Base-by-base conservation (phyloP, 2,888 invertebrate genomes). In the Mythimna lalbum region DNA sequence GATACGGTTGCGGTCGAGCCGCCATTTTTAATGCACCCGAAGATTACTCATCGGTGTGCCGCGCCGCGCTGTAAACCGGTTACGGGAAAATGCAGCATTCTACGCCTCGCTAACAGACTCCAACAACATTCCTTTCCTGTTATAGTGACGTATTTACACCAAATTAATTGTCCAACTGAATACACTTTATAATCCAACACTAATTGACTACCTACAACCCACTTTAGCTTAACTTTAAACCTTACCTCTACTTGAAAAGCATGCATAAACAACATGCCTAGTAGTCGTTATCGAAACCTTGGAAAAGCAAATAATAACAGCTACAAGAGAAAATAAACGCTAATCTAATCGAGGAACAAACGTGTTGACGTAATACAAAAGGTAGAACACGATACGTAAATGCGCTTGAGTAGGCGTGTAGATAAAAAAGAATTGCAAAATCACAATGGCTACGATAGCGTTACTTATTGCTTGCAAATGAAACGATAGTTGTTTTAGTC, bases 11-110 rank as follows among this genome's bases (percentile, higher is more conserved):
- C 73, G 85, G 84, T 73, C 66, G 69, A 69, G 77, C 84, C 78
- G 87, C 87, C 87, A 88, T 89, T 86, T 88, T 90, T 88, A 88
- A 88, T 87, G 84, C 83, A 86, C 73, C 71, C 78, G 65, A 82
- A 87, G 81, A 87, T 89, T 87, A 89, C 85, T 87, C 87, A 88
- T 80, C 76, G 82, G 36, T 68, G 65, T 74, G 82, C 33, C 71
- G 65, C 23, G 43, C 52, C 61, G 75, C 67, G 73, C 17, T 17
- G 43, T 59, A 74, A 87, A 90, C 89, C 87, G 87, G 89, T 90
- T 86, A 81, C 80, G 63, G 80, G 76, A 69, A 87, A 87, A 82
- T 87, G 84, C 76, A 68, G 71, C 71, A 74, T 79, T 78, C 74
- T 73, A 73, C 71, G 59, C 68, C 67, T 66, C 63, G 74, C 69